Evolutionary conservation across 2,888 invertebrate species (phyloP).

Genomic region (Ashinkailepas kermadecensis): DNA sequence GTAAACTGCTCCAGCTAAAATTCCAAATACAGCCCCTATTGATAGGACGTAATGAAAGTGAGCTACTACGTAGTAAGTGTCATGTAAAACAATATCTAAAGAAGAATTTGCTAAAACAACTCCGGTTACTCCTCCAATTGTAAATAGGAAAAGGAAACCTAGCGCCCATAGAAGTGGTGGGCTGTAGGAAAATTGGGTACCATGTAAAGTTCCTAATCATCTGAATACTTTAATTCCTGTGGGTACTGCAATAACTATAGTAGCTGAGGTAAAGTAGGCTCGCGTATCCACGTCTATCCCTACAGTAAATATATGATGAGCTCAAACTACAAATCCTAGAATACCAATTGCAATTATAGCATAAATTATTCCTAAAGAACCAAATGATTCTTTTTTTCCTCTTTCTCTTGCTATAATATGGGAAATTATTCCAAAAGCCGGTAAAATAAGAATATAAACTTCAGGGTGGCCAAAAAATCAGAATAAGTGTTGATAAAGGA

Average conservation of each 20-base stretch:
- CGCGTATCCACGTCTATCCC: conserved; percentile 76
- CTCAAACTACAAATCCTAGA: conserved; percentile 75
- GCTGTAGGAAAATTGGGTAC: conserved; percentile 53
- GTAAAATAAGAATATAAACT: conserved; percentile 78
- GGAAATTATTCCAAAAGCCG: conserved; percentile 72
- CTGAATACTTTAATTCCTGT: conserved; percentile 79
- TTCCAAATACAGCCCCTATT: conserved; percentile 70
- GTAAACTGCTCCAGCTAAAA: conserved; percentile 63
- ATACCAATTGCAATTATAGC: conserved; percentile 75
- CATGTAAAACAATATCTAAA: conserved; percentile 67
- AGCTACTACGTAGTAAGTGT: conserved; percentile 76
- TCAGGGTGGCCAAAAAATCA: conserved; percentile 84
- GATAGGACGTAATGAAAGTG: conserved; percentile 75
- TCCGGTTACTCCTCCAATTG: conserved; percentile 60
- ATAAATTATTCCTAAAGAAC: conserved; percentile 66
- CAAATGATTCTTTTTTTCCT: conserved; percentile 66
- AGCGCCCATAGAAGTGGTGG: conserved; percentile 57
- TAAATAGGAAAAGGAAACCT: conserved; percentile 71
- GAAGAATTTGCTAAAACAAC: conserved; percentile 61
- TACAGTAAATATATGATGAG: conserved; percentile 77
- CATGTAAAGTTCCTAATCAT: conserved; percentile 62
- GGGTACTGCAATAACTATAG: conserved; percentile 78
- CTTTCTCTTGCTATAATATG: conserved; percentile 68
- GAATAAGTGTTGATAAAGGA: conserved; percentile 74
- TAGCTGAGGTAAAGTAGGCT: conserved; percentile 74